These are phyloP conservation scores for Macaca mulatta DNA, from an alignment of 2,113 vertebrate genomes.

Conservation along the genomic window DNA sequence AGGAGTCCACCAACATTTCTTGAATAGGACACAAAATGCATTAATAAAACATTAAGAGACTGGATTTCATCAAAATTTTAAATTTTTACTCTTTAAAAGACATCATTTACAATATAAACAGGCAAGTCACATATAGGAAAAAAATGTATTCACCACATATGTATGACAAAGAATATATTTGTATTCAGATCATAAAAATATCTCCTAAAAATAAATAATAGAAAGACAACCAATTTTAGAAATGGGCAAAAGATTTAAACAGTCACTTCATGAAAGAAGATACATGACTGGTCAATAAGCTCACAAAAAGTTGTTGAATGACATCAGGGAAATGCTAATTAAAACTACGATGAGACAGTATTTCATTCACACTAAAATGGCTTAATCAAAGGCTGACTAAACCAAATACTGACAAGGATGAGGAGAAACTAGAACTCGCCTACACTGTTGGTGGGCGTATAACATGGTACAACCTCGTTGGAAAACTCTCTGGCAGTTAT, in stretches of 20 bases:
- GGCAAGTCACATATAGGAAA: not conserved
- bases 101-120: not conserved
- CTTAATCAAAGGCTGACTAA: not conserved
- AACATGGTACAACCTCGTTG: not conserved
- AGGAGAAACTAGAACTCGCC: not conserved
- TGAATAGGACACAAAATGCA: not conserved
- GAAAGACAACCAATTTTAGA: not conserved
- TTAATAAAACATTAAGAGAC: not conserved
- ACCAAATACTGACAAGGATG: not conserved
- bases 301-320: not conserved
- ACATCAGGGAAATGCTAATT: not conserved
- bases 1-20: not conserved
- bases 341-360: not conserved
- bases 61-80: not conserved
- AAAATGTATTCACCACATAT: not conserved
- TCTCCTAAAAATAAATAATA: not conserved
- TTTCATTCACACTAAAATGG: not conserved
- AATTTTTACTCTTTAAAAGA: not conserved
- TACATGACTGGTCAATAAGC: not conserved
- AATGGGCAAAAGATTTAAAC: not conserved
- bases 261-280: not conserved
- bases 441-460: not conserved
- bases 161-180: not conserved
- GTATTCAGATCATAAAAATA: not conserved
- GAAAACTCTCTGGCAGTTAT: not conserved